phyloP scores from a whole-genome alignment of 2,888 invertebrate genomes.

The Lasioglossum calceatum region DNA sequence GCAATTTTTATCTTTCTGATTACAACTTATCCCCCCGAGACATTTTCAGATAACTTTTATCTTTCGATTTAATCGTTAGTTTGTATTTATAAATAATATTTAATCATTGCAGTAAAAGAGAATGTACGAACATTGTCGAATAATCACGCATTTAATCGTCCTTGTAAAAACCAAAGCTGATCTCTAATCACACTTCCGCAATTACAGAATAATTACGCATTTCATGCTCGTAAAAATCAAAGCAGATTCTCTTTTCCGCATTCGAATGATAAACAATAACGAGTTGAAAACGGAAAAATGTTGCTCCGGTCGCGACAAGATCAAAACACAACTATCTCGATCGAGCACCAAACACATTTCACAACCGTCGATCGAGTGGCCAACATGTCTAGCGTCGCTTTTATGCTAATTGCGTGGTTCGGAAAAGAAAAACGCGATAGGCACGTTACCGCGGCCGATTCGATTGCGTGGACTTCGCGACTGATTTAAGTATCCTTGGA shows the following conservation, averaged over 20 bases:
- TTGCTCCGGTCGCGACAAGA: not conserved
- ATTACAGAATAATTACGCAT: not conserved
- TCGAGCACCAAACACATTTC: conserved; percentile 40
- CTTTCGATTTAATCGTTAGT: not conserved
- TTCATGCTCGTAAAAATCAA: not conserved
- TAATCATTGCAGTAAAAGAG: no score
- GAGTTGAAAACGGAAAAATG: not conserved
- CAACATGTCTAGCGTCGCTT: conserved; percentile 49
- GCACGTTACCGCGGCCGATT: conserved; percentile 40
- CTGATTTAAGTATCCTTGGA: conserved; percentile 63
- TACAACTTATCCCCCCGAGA: not conserved
- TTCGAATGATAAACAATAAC: not conserved
- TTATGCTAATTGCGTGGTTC: conserved; percentile 58
- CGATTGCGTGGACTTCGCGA: conserved; percentile 59
- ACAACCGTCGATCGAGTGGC: conserved; percentile 22
- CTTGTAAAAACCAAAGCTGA: no score
- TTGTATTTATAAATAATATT: no score
- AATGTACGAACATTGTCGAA: no score
- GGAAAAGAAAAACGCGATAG: conserved; percentile 40
- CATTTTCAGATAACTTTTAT: not conserved
- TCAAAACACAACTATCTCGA: conserved; percentile 17
- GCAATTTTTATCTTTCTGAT: not conserved
- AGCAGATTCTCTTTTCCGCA: not conserved
- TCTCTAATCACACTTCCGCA: not conserved
- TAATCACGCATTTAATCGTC: no score